Percentiles rank a stretch among this genome's conserved stretches.
Conservation (phyloP, 2,797 vertebrate genomes). For the Dromococcyx pavoninus region DNA sequence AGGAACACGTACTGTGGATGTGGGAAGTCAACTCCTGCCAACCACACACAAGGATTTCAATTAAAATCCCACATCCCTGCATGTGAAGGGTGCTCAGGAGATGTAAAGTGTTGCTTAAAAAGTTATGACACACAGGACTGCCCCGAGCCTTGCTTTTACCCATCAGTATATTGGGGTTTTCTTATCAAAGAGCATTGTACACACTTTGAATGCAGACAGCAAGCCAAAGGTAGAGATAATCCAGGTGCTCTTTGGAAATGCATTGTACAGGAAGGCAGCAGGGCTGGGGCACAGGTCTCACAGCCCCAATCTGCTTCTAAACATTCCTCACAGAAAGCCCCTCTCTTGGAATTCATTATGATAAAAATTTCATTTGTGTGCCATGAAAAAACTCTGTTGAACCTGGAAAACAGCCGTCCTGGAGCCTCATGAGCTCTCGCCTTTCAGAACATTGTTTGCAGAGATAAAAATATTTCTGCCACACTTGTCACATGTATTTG, state of each 20-base stretch:
- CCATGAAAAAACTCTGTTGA: slow-evolving; percentile 4
- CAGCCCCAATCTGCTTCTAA: neutral
- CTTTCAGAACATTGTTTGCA: slow-evolving; percentile 46
- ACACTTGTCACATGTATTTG: slow-evolving; percentile 73
- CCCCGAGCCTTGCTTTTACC: neutral
- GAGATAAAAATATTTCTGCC: slow-evolving; percentile 73
- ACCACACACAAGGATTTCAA: rapidly evolving
- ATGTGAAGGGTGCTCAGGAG: neutral
- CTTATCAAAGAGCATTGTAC: neutral
- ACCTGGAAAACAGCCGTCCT: slow-evolving; percentile 33
- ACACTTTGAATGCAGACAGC: neutral
- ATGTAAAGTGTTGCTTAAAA: neutral
- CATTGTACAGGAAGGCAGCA: neutral
- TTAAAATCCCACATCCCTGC: neutral
- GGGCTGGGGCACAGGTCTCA: neutral
- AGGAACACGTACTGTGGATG: rapidly evolving
- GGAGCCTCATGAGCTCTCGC: neutral
- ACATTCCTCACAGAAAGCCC: neutral
- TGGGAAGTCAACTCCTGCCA: neutral
- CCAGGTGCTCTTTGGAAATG: neutral
- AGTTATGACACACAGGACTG: neutral
- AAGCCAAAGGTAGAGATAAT: neutral
- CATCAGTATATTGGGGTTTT: neutral
- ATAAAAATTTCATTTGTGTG: slow-evolving; percentile 3
- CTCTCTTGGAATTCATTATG: neutral